phyloP scores from a whole-genome alignment of 1,140 invertebrate species.

The Panulirus ornatus region DNA sequence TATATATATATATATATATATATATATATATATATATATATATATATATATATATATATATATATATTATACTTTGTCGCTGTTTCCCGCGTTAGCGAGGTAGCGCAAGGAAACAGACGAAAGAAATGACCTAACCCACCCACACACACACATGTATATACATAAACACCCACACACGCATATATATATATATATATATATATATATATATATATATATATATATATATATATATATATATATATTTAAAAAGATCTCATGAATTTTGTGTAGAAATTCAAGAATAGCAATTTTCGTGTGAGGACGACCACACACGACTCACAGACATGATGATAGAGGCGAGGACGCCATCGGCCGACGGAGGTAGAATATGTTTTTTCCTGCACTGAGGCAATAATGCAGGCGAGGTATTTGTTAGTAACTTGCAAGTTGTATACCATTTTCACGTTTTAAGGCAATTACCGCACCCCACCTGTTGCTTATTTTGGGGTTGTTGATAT shows the following conservation, averaged over 20 bases:
- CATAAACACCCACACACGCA: no score
- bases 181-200: conserved; percentile 14
- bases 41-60: conserved; percentile 15
- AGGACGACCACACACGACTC: neutral
- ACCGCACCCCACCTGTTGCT: no score
- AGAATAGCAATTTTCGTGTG: neutral
- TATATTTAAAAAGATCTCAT: neutral
- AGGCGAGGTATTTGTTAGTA: no score
- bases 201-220: conserved; percentile 18
- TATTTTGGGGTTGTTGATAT: no score
- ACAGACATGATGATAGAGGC: neutral
- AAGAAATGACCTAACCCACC: no score
- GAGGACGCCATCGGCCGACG: no score
- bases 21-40: conserved; percentile 26
- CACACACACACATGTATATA: no score
- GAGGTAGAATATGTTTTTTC: neutral
- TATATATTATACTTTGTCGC: neutral
- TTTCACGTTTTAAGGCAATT: no score
- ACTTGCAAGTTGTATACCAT: no score
- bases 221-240: conserved; percentile 26
- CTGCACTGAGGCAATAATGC: neutral
- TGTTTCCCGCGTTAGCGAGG: no score
- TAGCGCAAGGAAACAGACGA: no score
- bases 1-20: conserved; percentile 31
- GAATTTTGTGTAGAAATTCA: no score